Evolutionary conservation across 1,140 invertebrate species (phyloP).

Genomic region (Cherax destructor): DNA sequence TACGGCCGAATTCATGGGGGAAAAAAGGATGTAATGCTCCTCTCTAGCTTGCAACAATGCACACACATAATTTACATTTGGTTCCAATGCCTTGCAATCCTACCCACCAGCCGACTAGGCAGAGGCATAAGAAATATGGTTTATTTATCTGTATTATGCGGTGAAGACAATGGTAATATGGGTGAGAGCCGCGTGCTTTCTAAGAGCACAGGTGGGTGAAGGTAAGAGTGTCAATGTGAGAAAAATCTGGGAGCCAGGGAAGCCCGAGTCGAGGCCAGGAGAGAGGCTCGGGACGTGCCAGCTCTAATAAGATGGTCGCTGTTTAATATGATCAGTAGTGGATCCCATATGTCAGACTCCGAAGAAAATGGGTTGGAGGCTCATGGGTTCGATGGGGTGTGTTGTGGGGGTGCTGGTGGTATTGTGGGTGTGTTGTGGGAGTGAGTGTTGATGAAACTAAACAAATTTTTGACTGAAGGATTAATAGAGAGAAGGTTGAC

Average conservation of each 20-base stretch:
- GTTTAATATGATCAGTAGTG: constrained; percentile 67
- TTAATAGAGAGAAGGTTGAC: not conserved
- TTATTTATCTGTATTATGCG: not conserved
- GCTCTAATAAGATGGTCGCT: constrained; percentile 65
- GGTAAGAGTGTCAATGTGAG: not conserved
- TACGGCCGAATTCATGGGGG: not conserved
- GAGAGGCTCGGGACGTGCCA: constrained; percentile 10
- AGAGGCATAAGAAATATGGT: not conserved
- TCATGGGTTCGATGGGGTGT: not conserved
- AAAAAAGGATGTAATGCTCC: constrained; percentile 7
- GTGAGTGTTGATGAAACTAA: not conserved
- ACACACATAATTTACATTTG: constrained; percentile 34
- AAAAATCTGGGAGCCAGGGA: not conserved
- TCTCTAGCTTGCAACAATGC: not conserved
- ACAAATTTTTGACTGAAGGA: not conserved
- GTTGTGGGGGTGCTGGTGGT: too few species aligned
- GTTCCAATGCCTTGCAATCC: not conserved
- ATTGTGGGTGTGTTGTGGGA: not conserved
- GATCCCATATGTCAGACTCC: constrained; percentile 53
- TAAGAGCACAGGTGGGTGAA: not conserved
- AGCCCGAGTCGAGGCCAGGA: constrained; percentile 14
- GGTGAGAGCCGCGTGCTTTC: not conserved
- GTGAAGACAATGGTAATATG: not conserved
- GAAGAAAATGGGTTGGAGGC: constrained; percentile 60
- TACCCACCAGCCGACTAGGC: not conserved